phyloP scores from a whole-genome alignment of 2,113 vertebrate genomes.

The Phrynosoma blainvillii region DNA sequence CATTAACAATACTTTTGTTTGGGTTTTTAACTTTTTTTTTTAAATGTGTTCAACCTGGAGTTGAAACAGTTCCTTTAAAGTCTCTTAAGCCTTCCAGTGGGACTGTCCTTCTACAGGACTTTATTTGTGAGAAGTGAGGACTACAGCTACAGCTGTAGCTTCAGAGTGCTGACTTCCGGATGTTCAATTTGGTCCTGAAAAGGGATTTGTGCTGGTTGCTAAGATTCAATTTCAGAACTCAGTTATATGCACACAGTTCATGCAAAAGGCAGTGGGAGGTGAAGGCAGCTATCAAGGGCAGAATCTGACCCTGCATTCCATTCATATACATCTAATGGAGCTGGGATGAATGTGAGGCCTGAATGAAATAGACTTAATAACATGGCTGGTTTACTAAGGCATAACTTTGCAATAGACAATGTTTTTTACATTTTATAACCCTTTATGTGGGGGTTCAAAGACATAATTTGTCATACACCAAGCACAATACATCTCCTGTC shows the following conservation, averaged over 20 bases:
- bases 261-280: neutral
- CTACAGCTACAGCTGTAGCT: neutral
- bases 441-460: constrained; percentile 34
- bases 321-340: constrained; percentile 40
- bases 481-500: constrained; percentile 47
- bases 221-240: neutral
- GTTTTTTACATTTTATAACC: constrained; percentile 13
- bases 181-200: constrained; percentile 26
- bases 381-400: constrained; percentile 12
- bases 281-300: constrained; percentile 25
- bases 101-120: neutral
- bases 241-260: neutral
- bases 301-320: constrained; percentile 54
- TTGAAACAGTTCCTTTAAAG: neutral
- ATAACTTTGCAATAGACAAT: constrained; percentile 26
- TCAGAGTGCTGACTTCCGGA: constrained; percentile 16
- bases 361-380: constrained; percentile 2
- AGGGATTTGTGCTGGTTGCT: neutral
- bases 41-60: neutral
- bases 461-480: constrained; percentile 22
- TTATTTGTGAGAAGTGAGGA: neutral
- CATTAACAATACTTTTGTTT: neutral
- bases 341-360: constrained; percentile 40
- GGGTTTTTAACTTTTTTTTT: neutral
- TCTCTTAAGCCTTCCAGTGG: neutral